Evolutionary conservation across 2,113 vertebrate species (phyloP), one percentile per base, ranked within the genome.

Genomic region (Petrocephalus microphthalmus): DNA sequence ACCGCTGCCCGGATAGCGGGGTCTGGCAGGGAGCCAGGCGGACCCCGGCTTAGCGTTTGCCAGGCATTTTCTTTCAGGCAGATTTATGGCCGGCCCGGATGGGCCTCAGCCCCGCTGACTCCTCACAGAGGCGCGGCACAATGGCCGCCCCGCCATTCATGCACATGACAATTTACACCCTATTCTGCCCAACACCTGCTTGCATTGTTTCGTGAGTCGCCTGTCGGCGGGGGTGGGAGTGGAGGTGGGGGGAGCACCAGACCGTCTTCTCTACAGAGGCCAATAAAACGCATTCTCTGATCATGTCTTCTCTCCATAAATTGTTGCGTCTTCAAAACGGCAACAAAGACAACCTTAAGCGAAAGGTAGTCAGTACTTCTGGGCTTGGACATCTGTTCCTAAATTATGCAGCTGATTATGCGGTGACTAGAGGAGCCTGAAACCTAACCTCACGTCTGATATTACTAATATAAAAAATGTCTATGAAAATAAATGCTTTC

Each of bases 131-230:
- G 87, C 33, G 45, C 89, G 85, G 91, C 92, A 94, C 94, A 94
- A 95, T 93, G 89, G 91, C 88, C 84, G 89, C 87, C 91, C 93
- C 93, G 92, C 91, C 91, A 92, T 94, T 92, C 91, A 94, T 94
- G 93, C 89, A 57, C 89, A 90, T 87, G 91, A 90, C 92, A 93
- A 95, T 95, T 93, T 93, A 94, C 92, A 88, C 92, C 90, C 92
- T 91, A 84, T 92, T 92, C 94, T 92, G 91, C 91, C 85, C 92
- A 93, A 92, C 94, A 94, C 93, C 94, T 94, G 94, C 93, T 91
- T 67, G 51, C 92, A 93, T 86, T 86, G 85, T 95, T 93, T 94
- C 90, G 89, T 89, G 88, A 92, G 92, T 92, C 90, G 33, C 29
- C 71, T 78, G 33, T 78, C 13, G 89, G 91, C 84, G 1, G 85